phyloP scores from a whole-genome alignment of 2,888 invertebrate genomes.

The Epistrophe eligans region DNA sequence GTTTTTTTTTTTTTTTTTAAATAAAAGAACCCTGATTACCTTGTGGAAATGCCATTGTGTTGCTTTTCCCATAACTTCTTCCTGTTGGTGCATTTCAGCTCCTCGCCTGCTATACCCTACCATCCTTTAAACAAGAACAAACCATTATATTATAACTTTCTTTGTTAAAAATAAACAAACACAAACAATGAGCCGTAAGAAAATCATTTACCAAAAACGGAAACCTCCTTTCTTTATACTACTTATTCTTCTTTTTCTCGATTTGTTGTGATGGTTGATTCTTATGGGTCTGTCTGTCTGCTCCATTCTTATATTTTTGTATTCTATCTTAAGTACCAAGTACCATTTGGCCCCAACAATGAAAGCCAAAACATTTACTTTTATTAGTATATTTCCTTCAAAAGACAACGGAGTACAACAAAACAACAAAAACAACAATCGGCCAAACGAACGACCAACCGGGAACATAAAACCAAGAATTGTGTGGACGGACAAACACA shows the following conservation, averaged over 20 bases:
- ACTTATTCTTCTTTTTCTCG: too few relatives aligned
- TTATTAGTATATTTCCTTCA: slow-evolving; percentile 72
- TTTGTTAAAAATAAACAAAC: background rate
- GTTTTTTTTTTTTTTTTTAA: background rate
- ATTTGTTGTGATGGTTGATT: slow-evolving; percentile 4
- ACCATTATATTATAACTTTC: background rate
- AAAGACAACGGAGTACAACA: slow-evolving; percentile 55
- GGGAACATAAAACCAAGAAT: slow-evolving; percentile 57
- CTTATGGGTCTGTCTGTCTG: background rate
- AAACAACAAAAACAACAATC: slow-evolving; percentile 65
- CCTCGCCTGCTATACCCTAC: too few relatives aligned
- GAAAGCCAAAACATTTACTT: slow-evolving; percentile 63
- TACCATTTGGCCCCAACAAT: slow-evolving; percentile 50
- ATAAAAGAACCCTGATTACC: slow-evolving; percentile 37
- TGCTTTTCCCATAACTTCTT: slow-evolving; percentile 20
- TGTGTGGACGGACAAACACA: slow-evolving; percentile 41
- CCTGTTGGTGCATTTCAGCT: slow-evolving; percentile 1
- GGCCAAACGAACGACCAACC: slow-evolving; percentile 48
- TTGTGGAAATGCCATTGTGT: slow-evolving; percentile 36
- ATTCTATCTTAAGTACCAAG: slow-evolving; percentile 23
- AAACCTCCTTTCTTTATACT: slow-evolving; percentile 26
- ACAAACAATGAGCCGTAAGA: slow-evolving; percentile 43
- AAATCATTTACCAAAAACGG: slow-evolving; percentile 59
- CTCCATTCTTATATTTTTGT: slow-evolving; percentile 15
- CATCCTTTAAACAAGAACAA: background rate